Conservation (phyloP, 1,140 invertebrate species). For the Euglossa dilemma region DNA sequence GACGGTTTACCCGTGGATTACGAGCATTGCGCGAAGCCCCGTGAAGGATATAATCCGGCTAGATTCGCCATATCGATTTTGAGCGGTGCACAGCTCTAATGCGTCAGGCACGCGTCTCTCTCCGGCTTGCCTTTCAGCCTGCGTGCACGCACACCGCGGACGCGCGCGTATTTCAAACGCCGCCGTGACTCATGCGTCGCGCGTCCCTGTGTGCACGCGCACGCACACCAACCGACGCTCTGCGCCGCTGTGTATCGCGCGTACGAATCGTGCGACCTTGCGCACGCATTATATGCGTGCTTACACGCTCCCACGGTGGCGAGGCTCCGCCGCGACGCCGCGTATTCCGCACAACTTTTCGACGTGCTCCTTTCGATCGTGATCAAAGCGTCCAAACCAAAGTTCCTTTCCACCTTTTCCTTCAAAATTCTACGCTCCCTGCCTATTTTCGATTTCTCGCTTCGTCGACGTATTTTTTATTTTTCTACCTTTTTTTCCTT, state of each 20-base stretch:
- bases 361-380: constrained; percentile 23
- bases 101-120: constrained; percentile 60
- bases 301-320: constrained; percentile 57
- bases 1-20: constrained; percentile 74
- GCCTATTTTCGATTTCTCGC: no score
- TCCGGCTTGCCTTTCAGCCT: constrained; percentile 55
- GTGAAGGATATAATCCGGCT: constrained; percentile 80
- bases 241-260: constrained; percentile 20
- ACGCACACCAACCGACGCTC: neutral
- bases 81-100: constrained; percentile 73
- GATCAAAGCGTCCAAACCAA: constrained; percentile 4
- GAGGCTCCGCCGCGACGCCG: constrained; percentile 13
- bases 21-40: constrained; percentile 79
- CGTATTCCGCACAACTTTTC: constrained; percentile 12
- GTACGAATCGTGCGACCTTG: constrained; percentile 59
- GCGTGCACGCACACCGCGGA: constrained; percentile 51
- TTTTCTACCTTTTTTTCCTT: no score
- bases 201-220: neutral
- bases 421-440: no score
- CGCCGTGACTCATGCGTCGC: constrained; percentile 55
- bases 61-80: constrained; percentile 82
- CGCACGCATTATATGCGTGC: constrained; percentile 55
- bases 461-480: no score
- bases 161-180: constrained; percentile 55
- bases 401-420: constrained; percentile 4